Evolutionary conservation across 1,140 invertebrate genomes (phyloP).

Genomic region (Aphaenogaster rudis): DNA sequence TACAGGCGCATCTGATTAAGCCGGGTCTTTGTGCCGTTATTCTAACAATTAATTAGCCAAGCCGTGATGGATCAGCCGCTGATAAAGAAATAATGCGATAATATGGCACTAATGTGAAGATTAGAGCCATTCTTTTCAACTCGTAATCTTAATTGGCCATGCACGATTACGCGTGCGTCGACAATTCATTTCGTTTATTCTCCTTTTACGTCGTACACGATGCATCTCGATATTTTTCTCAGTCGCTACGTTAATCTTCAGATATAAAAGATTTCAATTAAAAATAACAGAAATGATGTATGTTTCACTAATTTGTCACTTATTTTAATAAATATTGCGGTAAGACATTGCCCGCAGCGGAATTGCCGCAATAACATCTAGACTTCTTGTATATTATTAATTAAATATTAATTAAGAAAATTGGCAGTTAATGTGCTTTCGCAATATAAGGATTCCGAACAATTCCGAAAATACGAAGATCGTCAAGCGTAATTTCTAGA

Average conservation of each 20-base stretch:
- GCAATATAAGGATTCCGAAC: conserved; percentile 1
- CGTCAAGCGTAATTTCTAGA: conserved; percentile 42
- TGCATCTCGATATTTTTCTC: background rate
- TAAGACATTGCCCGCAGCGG: background rate
- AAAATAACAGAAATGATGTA: background rate
- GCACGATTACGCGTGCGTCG: conserved; percentile 15
- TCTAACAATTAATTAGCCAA: conserved; percentile 57
- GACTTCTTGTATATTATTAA: conserved; percentile 12
- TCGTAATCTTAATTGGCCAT: conserved; percentile 59
- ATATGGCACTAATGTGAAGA: conserved; percentile 26
- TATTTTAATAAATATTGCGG: background rate
- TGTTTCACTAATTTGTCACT: background rate
- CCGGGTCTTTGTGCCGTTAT: background rate
- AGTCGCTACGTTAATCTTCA: background rate
- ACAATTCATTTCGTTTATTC: background rate
- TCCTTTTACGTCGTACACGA: background rate
- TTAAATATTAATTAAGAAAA: conserved; percentile 30
- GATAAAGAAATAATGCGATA: conserved; percentile 46
- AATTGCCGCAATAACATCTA: background rate
- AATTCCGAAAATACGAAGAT: conserved; percentile 15
- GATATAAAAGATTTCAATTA: background rate
- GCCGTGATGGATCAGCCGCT: conserved; percentile 19
- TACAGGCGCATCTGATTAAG: conserved; percentile 29
- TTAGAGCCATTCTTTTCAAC: conserved; percentile 32
- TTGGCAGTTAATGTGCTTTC: conserved; percentile 17